Percentiles rank a stretch among this genome's conserved stretches.
Evolutionary conservation across 2,797 vertebrate genomes (phyloP).

Genomic region (Pogonophryne albipinna): DNA sequence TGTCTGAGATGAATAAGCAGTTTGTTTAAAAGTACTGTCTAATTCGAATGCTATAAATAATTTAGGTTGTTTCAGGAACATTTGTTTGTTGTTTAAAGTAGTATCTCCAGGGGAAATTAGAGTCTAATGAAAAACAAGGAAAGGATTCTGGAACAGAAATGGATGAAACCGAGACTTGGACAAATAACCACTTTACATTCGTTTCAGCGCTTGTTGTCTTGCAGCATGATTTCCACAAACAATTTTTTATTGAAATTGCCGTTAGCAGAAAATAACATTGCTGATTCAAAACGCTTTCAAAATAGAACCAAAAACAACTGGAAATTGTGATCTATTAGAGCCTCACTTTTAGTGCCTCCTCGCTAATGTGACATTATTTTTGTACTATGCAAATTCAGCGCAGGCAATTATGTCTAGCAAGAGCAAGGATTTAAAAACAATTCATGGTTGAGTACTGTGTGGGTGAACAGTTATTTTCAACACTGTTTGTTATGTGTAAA

Average conservation of each 20-base stretch:
- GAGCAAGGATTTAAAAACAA: slow-evolving; percentile 13
- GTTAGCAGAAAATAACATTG: slow-evolving; percentile 32
- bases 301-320: slow-evolving; percentile 34
- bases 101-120: slow-evolving; percentile 53
- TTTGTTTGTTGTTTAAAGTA: slow-evolving; percentile 20
- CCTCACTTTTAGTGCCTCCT: neutral
- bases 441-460: neutral
- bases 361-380: slow-evolving; percentile 4
- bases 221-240: slow-evolving; percentile 43
- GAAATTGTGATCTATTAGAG: slow-evolving; percentile 39
- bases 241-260: slow-evolving; percentile 53
- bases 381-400: slow-evolving; percentile 24
- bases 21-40: slow-evolving; percentile 29
- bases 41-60: neutral
- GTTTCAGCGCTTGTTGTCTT: slow-evolving; percentile 37
- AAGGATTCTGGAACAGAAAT: slow-evolving; percentile 38
- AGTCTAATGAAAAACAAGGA: slow-evolving; percentile 44
- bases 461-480: neutral
- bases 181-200: slow-evolving; percentile 39
- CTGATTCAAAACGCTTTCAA: slow-evolving; percentile 28
- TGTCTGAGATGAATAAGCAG: slow-evolving; percentile 16
- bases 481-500: neutral
- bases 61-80: slow-evolving; percentile 22
- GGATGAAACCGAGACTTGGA: slow-evolving; percentile 17
- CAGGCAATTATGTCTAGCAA: neutral